Percentiles rank a stretch among this genome's conserved stretches.
phyloP scores from a whole-genome alignment of 1,140 invertebrate species.

The Drosophila ficusphila region DNA sequence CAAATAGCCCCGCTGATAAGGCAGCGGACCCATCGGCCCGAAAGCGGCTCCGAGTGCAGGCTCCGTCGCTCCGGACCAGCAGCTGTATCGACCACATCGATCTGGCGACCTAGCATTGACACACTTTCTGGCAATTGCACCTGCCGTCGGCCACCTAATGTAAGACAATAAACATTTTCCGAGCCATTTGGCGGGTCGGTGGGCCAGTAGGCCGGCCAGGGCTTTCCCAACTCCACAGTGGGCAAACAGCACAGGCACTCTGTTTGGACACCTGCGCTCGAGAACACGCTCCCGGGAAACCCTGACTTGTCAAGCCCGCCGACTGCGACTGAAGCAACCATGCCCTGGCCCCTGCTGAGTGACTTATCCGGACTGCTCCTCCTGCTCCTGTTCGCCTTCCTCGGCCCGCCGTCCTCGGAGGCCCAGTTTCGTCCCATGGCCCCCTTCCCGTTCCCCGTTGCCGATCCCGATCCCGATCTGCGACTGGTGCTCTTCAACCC shows the following conservation, averaged over 20 bases:
- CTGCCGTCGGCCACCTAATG: conserved; percentile 29
- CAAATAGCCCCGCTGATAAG: conserved; percentile 34
- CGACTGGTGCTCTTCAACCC: conserved; percentile 48
- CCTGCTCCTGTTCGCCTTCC: neutral
- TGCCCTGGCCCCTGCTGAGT: conserved; percentile 14
- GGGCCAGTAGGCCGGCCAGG: conserved; percentile 16
- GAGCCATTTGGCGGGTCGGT: conserved; percentile 48
- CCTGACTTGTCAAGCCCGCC: no score
- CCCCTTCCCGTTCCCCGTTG: neutral
- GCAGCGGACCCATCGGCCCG: conserved; percentile 1
- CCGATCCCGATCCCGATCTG: neutral
- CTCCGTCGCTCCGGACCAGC: neutral
- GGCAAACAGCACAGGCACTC: conserved; percentile 42
- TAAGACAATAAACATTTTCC: conserved; percentile 65
- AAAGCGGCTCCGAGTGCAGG: neutral
- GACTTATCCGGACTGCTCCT: conserved; percentile 27
- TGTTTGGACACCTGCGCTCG: conserved; percentile 69
- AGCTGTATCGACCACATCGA: conserved; percentile 29
- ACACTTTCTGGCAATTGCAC: conserved; percentile 41
- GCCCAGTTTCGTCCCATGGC: no score
- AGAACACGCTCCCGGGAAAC: conserved; percentile 51
- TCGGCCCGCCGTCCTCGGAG: neutral
- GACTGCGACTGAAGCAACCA: conserved; percentile 37
- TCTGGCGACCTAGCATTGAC: conserved; percentile 64
- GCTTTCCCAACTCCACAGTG: conserved; percentile 14